phyloP scores from a whole-genome alignment of 2,888 invertebrate genomes.

The Cryptocephalus primarius region DNA sequence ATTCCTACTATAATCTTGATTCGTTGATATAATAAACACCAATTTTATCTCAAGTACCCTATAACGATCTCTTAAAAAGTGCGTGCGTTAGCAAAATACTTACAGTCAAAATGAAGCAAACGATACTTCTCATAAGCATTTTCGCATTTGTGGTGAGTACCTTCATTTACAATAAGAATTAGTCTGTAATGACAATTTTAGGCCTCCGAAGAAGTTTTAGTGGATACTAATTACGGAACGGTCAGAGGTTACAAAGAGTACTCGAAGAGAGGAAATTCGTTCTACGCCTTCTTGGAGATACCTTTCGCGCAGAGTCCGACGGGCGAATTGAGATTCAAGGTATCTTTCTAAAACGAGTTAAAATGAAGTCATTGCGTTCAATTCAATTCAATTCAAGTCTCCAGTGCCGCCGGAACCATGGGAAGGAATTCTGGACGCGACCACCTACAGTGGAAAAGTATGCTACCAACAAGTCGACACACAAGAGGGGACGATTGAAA shows the following conservation, averaged over 20 bases:
- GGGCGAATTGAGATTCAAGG: slow-evolving; percentile 10
- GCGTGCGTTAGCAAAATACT: no score
- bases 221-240: slow-evolving; percentile 9
- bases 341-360: slow-evolving; percentile 1
- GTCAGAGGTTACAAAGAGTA: slow-evolving; percentile 6
- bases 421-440: slow-evolving; percentile 15
- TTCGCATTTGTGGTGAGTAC: not conserved
- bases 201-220: slow-evolving; percentile 3
- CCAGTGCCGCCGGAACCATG: slow-evolving; percentile 16
- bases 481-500: slow-evolving; percentile 8
- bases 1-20: no score
- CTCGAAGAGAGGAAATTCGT: slow-evolving; percentile 2
- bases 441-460: slow-evolving; percentile 9
- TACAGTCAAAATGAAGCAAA: no score
- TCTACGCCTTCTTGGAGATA: slow-evolving; percentile 12
- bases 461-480: slow-evolving; percentile 12
- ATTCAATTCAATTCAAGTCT: slow-evolving; percentile 6
- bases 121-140: not conserved
- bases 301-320: slow-evolving; percentile 12
- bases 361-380: not conserved
- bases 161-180: no score
- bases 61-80: no score
- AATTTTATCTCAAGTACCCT: no score
- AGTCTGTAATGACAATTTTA: not conserved
- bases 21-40: no score